Evolutionary conservation across 2,113 vertebrate species (phyloP), one percentile per base, ranked within the genome.

Genomic region (Brachirus orientalis): DNA sequence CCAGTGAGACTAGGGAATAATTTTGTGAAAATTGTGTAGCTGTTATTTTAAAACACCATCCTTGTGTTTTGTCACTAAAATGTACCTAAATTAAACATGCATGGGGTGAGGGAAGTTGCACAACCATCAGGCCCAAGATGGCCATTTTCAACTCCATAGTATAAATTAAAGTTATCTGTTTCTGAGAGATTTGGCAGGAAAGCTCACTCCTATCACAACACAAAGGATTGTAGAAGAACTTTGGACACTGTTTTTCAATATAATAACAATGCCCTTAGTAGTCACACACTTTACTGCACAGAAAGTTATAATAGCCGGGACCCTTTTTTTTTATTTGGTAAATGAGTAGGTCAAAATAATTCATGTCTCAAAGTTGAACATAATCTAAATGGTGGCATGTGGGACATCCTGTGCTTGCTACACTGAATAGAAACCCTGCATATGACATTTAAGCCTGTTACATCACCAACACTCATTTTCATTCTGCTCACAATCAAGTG

Each of bases 401-500:
- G 13, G 37, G 9, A 20, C 41, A 20, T 17, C 41, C 35, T 7
- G 44, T 44, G 41, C 28, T 48, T 1, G 8, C 18, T 22, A 35
- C 8, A 13, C 64, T 40, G 1, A 9, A 51, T 60, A 18, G 13
- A 35, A 40, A 60, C 41, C 3, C 18, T 37, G 41, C 63, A 33
- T 41, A 40, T 38, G 47, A 7, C 4, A 13, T 45, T 22, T 7
- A 46, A 51, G 9, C 19, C 60, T 11, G 41, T 64, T n/a, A 63
- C 41, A 50, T 17, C 5, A 38, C 18, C 33, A n/a, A 33, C 17
- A 17, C 16, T 47, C 44, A 57, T 75, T 80, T 68, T 56, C 52
- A 86, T 75, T 81, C 58, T n/a, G 22, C 60, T 63, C 58, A 79
- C 79, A 79, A 61, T 57, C 72, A 68, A 19, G 63, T 54, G 68